A percentile compares a stretch with the other conserved stretches of the same genome.
phyloP scores from a whole-genome alignment of 2,888 invertebrate genomes.

The Ligdia adustata region DNA sequence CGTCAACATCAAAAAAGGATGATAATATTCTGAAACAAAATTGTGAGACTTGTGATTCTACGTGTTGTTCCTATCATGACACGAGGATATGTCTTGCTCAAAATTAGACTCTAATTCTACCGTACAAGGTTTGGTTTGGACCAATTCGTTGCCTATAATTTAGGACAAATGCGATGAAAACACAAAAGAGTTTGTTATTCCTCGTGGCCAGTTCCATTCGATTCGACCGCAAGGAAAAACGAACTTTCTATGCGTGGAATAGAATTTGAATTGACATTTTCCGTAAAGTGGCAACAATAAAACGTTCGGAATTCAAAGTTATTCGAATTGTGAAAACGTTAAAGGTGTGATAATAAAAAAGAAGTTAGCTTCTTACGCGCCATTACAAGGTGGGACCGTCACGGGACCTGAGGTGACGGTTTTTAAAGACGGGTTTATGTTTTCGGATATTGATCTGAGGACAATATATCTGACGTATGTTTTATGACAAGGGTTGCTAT shows the following conservation, averaged over 20 bases:
- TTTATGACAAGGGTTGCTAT: constrained; percentile 1
- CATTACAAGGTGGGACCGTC: constrained; percentile 65
- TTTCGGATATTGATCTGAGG: constrained; percentile 24
- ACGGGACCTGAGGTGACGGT: constrained; percentile 60
- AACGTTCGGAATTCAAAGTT: constrained; percentile 78
- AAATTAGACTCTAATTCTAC: constrained; percentile 37
- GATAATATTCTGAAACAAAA: constrained; percentile 69
- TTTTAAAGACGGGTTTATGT: constrained; percentile 45
- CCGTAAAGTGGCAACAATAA: constrained; percentile 56
- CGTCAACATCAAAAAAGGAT: constrained; percentile 69
- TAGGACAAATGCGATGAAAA: constrained; percentile 44
- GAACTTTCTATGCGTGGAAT: background rate
- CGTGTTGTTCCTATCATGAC: constrained; percentile 21
- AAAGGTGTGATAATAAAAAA: constrained; percentile 81
- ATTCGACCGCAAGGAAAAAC: constrained; percentile 21
- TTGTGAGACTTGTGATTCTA: constrained; percentile 60
- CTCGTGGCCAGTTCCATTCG: constrained; percentile 57
- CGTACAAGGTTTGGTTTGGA: constrained; percentile 31
- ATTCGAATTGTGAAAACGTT: constrained; percentile 73
- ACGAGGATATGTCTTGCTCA: background rate
- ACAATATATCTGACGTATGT: constrained; percentile 16
- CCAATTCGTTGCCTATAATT: constrained; percentile 24
- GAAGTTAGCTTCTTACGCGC: constrained; percentile 79
- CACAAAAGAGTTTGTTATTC: constrained; percentile 74
- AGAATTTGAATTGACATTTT: constrained; percentile 45